Base-by-base conservation (phyloP, 2,797 vertebrate genomes). In the Liparis tanakae region DNA sequence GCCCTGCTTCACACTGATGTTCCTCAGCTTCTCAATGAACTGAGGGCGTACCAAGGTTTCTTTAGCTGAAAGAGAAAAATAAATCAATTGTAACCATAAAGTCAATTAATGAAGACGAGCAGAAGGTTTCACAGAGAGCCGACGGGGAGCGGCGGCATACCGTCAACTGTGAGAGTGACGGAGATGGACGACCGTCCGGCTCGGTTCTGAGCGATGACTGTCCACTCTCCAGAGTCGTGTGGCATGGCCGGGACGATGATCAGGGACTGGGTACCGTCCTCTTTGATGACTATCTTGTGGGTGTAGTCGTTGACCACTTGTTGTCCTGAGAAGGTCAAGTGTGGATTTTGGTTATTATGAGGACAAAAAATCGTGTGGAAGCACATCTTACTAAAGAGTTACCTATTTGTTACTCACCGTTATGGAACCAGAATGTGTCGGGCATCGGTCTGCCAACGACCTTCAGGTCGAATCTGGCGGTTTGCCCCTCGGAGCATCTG, bases 401-500 rank as follows among this genome's bases (percentile, higher is more conserved):
- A 15, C 67, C 62, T 56, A 17, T 33, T 5, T 15, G 36, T 7
- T 12, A 43, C 88, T 90, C 84, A 99, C 98, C 98, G 8, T 97
- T 96, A 84, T 97, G 97, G 92, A 99, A 99, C 98, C 98, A 99
- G 84, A 95, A 97, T 0, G 97, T 99, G 77, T 99, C 98, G 0
- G 98, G 98, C 97, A 98, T 99, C 10, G 98, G 98, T 88, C 98
- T 96, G 73, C 98, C 98, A 41, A 99, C 97, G 53, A 98, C 97
- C 87, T 99, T 99, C 80, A 99, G 88, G 94, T 99, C 98, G 87
- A 99, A 99, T 88, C 98, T 94, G 87, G 98, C 98, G 1, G 98
- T 99, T 81, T 99, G 98, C 0, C 98, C 98, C 90, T 99, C 97
- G 37, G 95, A 92, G 76, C 97, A 99, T 89, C 95, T 97, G 84